Evolutionary conservation across 2,888 invertebrate species (phyloP).

Genomic region (Orthosia cruda): DNA sequence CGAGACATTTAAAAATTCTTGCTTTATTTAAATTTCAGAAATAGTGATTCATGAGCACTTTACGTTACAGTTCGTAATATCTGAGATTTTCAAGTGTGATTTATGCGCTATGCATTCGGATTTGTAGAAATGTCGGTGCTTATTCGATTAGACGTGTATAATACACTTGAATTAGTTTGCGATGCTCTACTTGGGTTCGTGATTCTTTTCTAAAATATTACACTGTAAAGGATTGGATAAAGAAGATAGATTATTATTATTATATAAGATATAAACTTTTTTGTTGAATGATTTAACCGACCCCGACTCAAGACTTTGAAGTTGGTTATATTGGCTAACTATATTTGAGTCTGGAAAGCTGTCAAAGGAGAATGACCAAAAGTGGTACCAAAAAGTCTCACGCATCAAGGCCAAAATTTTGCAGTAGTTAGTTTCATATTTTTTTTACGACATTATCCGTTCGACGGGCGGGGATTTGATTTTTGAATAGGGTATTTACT

Average conservation of each 20-base stretch:
- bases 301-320: no score
- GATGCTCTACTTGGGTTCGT: not conserved
- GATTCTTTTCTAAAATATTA: not conserved
- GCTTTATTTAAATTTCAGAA: constrained; percentile 53
- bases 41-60: constrained; percentile 45
- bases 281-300: not conserved
- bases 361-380: no score
- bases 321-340: no score
- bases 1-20: constrained; percentile 30
- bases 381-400: no score
- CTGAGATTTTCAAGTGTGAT: constrained; percentile 32
- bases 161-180: constrained; percentile 21
- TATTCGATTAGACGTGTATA: constrained; percentile 34
- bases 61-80: constrained; percentile 42
- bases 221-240: not conserved
- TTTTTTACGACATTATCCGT: no score
- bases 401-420: no score
- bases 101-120: constrained; percentile 40
- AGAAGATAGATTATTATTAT: not conserved
- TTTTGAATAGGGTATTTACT: no score
- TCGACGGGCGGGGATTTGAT: no score
- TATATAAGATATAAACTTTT: not conserved
- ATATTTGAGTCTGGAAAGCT: no score
- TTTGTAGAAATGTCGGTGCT: constrained; percentile 28
- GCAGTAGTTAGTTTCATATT: no score